Evolutionary conservation across 2,888 invertebrate species (phyloP), one percentile per base, ranked within the genome.

Genomic region (Odontocolon sp.): DNA sequence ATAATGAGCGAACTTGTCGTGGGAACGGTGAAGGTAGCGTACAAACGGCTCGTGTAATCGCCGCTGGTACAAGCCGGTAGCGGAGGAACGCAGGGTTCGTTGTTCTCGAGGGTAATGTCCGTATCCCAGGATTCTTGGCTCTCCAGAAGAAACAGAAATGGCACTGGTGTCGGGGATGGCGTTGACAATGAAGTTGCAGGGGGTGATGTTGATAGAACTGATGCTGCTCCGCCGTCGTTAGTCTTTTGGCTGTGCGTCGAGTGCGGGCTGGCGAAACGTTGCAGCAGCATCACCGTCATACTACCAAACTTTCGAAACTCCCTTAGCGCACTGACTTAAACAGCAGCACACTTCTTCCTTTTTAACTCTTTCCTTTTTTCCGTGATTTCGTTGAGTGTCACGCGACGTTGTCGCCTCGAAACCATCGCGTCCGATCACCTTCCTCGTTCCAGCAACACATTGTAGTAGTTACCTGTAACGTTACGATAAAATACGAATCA

Each of bases 251-350:
- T 87, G 82, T 87, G 87, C 86, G 88, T 89, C 85, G 89, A 87
- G 85, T 90, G 90, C 85, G 88, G 88, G 85, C 88, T 88, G 86
- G 87, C 86, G 84, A 89, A 89, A 87, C 89, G 90, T 90, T 90
- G 90, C 87, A 90, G 89, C 89, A 90, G 89, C 90, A 90, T 90
- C 88, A 90, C 90, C 89, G 90, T 90, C 90, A 90, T 90, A 87
- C 90, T 90, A 89, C 84, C 87, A 83, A 84, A 80, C 83, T 86
- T 84, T 67, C 68, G 47, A 50, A 57, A 64, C 59, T 56, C 82
- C 83, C 80, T 82, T 72, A 77, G 74, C 83, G 79, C 82, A 70
- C 76, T 74, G 68, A 42, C 31, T 45, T 31, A n/a, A 18, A 45
- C 28, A 18, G 18, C 61, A 45, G 18, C 61, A 72, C 81, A 47